Evolutionary conservation across 2,888 invertebrate species (phyloP), one percentile per base, ranked within the genome.

Genomic region (Labia minor): DNA sequence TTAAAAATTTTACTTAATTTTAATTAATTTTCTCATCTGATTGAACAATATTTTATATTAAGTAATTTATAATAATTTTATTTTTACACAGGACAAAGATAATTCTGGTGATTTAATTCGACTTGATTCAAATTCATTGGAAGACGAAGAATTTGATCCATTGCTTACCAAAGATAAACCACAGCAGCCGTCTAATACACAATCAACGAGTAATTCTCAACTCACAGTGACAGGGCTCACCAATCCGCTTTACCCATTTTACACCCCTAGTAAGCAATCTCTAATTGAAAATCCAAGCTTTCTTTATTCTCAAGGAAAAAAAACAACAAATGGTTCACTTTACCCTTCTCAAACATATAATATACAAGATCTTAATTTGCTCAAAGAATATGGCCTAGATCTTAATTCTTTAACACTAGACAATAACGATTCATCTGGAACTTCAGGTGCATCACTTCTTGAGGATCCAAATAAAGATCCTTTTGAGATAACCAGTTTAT

Each of bases 341-440:
- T 21, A 26, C n/a, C 19, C 33, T 14, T 37, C 64, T 11, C 66
- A 65, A 19, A 80, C 63, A 76, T 79, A 71, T 77, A 76, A 75
- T 68, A 72, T 77, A 62, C 78, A 81, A 68, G 88, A 88, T 73
- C 82, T 84, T 73, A 87, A 87, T 74, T 62, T 70, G 37, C 80
- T 89, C 70, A 84, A 86, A 73, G 88, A 89, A 73, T 89, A 89
- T 73, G 89, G 89, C 66, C 78, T 89, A 71, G 86, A 88, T 77
- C 88, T 88, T 75, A 80, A 83, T 21, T 61, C 61, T 20, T 49
- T 68, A 37, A 37, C 66, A 20, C 65, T 64, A 3, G 66, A 67
- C 62, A 66, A 66, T 37, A 33, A 63, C 37, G 68, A 65, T 26
- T 21, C 66, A 11, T 21, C 64, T 19, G 4, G 6, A 16, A 10